A percentile compares a stretch with the other conserved stretches of the same genome.
Evolutionary conservation across 2,888 invertebrate species (phyloP).

Genomic region (Andrena hattorfiana): DNA sequence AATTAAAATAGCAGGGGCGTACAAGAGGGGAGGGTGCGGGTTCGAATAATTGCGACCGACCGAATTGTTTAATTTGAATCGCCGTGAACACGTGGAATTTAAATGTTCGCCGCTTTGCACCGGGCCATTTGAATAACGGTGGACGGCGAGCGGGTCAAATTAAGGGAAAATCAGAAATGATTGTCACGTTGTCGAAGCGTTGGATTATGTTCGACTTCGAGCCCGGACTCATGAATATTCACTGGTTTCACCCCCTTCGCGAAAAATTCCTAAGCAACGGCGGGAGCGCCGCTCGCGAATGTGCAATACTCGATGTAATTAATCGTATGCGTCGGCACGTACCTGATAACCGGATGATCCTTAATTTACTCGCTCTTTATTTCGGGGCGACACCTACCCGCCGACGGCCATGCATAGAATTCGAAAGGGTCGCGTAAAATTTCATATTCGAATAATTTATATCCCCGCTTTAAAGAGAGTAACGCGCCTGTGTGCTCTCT

Average conservation of each 20-base stretch:
- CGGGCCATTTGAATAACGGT: slow-evolving; percentile 46
- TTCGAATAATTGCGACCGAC: slow-evolving; percentile 41
- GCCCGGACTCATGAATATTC: slow-evolving; percentile 63
- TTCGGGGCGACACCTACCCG: slow-evolving; percentile 34
- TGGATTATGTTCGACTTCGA: slow-evolving; percentile 56
- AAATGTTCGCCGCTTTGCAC: slow-evolving; percentile 52
- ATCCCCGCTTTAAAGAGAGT: not conserved
- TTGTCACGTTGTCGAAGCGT: slow-evolving; percentile 62
- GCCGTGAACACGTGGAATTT: slow-evolving; percentile 53
- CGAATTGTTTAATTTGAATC: slow-evolving; percentile 59
- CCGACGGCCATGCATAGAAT: slow-evolving; percentile 17
- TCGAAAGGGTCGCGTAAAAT: slow-evolving; percentile 16
- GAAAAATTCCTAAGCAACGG: slow-evolving; percentile 61
- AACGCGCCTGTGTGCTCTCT: not conserved
- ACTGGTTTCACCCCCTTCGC: slow-evolving; percentile 44
- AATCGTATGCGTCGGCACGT: slow-evolving; percentile 74
- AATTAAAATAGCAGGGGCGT: slow-evolving; percentile 33
- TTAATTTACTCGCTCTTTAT: slow-evolving; percentile 54
- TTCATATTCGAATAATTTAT: not conserved
- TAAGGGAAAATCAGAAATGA: slow-evolving; percentile 61
- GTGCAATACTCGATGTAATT: slow-evolving; percentile 76
- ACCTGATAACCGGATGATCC: slow-evolving; percentile 52
- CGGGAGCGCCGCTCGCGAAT: slow-evolving; percentile 22
- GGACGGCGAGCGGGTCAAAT: slow-evolving; percentile 15
- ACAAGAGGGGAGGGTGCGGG: not conserved